These are phyloP conservation scores for Eulimnadia texana DNA, from an alignment of 1,140 invertebrate species.

Conservation along the genomic window DNA sequence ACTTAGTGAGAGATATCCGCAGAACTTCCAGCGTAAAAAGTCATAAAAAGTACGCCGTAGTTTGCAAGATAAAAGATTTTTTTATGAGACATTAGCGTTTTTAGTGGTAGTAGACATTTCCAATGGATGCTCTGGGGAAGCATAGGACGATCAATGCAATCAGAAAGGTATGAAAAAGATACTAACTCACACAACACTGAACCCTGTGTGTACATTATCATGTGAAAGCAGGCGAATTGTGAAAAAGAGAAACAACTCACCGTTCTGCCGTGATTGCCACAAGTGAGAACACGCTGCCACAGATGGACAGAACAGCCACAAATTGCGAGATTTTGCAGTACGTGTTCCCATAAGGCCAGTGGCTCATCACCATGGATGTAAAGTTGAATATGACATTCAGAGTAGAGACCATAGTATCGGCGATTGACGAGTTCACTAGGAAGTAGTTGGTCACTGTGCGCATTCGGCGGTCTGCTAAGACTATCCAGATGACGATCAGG, in stretches of 20 bases:
- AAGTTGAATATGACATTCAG: slow-evolving; percentile 89
- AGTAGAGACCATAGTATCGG: slow-evolving; percentile 79
- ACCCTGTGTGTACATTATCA: too few species aligned
- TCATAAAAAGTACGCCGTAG: too few species aligned
- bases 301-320: slow-evolving; percentile 76
- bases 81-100: too few species aligned
- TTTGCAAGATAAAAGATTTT: too few species aligned
- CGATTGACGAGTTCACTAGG: slow-evolving; percentile 75
- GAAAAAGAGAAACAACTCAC: slow-evolving; percentile 39
- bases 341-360: slow-evolving; percentile 84
- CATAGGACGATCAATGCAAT: too few species aligned
- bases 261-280: slow-evolving; percentile 93
- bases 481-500: slow-evolving; percentile 89
- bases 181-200: too few species aligned
- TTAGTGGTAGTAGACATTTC: too few species aligned
- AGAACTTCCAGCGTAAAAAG: too few species aligned
- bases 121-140: too few species aligned
- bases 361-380: slow-evolving; percentile 74
- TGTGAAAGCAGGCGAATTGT: not conserved
- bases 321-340: slow-evolving; percentile 93
- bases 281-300: slow-evolving; percentile 84
- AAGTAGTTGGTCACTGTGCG: slow-evolving; percentile 92
- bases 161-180: too few species aligned
- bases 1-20: too few species aligned
- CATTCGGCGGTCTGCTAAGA: slow-evolving; percentile 78